Evolutionary conservation across 2,797 vertebrate genomes (phyloP).

Genomic region (Lacerta viridis): DNA sequence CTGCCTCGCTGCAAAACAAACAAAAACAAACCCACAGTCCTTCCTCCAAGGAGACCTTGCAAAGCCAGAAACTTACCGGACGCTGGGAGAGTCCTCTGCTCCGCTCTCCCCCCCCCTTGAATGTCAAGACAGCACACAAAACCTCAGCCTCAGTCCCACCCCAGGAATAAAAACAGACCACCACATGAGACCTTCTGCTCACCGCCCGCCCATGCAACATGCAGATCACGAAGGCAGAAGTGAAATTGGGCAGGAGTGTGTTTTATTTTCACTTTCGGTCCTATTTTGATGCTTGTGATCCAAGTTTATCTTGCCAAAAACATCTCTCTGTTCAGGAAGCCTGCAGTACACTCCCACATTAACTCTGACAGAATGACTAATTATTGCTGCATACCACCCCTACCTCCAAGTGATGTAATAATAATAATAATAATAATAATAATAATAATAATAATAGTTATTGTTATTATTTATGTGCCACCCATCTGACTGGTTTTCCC

Average conservation of each 20-base stretch:
- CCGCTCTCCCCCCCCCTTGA: neutral
- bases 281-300: neutral
- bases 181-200: neutral
- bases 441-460: too few relatives aligned
- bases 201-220: fast-evolving
- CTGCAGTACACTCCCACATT: neutral
- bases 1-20: neutral
- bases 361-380: neutral
- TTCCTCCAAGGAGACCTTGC: neutral
- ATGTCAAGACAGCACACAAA: neutral
- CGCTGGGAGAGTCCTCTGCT: neutral
- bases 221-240: neutral
- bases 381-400: too few relatives aligned
- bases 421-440: too few relatives aligned
- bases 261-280: neutral
- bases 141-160: neutral
- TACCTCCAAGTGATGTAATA: too few relatives aligned
- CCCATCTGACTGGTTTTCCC: too few relatives aligned
- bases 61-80: neutral
- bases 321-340: too few relatives aligned
- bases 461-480: too few relatives aligned
- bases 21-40: neutral
- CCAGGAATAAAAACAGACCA: neutral
- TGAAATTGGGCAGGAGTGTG: neutral
- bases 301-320: too few relatives aligned